Base-by-base conservation (phyloP, 2,797 vertebrate species). In the Mustela erminea region DNA sequence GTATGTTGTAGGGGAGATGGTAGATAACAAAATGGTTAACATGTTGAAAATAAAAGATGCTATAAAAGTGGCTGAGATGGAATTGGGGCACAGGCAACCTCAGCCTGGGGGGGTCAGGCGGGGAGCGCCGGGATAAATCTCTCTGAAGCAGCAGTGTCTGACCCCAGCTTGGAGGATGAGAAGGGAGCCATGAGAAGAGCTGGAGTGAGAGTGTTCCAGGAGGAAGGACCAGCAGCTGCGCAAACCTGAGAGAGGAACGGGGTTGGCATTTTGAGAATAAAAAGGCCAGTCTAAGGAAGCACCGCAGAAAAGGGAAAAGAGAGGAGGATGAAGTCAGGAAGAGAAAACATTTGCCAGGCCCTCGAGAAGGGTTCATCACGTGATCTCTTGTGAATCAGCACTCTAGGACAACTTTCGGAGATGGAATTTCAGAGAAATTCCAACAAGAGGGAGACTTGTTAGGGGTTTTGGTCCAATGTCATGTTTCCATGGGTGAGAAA, bases 401-500 rank as follows among this genome's bases (percentile, higher is more conserved):
- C 29, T 54, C 64, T 81, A 60, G 54, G 82, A 54, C 66, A 95
- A 70, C 58, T 84, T 84, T 32, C 32, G 74, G n/a, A 32, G 29
- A 58, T 54, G 54, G 58, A 78, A 93, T 68, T 68, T 89, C 68
- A 70, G 60, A 62, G 70, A 56, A 70, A n/a, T n/a, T n/a, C n/a
- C n/a, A n/a, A n/a, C n/a, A 87, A 41, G 49, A 92, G 56, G 32
- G 35, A 80, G 23, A 87, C 52, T 56, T 81, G 54, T 49, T 80
- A 32, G 43, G 56, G 62, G 29, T 74, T 85, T 70, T 66, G 43
- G 52, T 64, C 70, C 68, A 87, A 41, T 12, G 78, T 54, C 35
- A 49, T 72, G 25, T 49, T 83, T 96, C 81, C 17, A 13, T 60
- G 75, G 35, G 32, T 84, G 78, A 97, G 90, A 81, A 97, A 89